Evolutionary conservation across 2,888 invertebrate genomes (phyloP).

Genomic region (Hydrotaea diabolus): DNA sequence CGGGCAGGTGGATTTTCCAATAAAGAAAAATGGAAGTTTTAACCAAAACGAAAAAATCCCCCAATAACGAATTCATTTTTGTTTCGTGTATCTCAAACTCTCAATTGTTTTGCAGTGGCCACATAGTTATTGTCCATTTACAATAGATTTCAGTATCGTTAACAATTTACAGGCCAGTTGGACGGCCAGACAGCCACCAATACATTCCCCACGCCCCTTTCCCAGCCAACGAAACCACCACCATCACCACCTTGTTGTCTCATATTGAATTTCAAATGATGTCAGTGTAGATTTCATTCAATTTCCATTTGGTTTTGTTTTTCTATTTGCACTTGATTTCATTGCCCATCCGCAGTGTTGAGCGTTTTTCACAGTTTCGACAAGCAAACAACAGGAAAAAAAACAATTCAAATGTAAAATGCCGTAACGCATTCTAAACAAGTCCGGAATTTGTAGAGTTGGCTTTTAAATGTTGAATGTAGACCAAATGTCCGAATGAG

Average conservation of each 20-base stretch:
- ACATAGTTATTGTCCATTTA: conserved; percentile 5
- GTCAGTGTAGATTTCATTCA: conserved; percentile 45
- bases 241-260: background rate
- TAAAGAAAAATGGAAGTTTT: no score
- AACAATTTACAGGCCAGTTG: conserved; percentile 4
- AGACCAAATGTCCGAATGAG: no score
- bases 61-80: background rate
- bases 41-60: background rate
- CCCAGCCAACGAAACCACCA: background rate
- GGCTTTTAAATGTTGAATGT: background rate
- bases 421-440: conserved; percentile 29
- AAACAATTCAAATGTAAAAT: conserved; percentile 28
- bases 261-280: conserved; percentile 51
- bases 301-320: conserved; percentile 13
- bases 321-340: background rate
- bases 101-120: no score
- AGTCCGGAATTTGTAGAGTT: background rate
- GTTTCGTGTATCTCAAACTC: no score
- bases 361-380: conserved; percentile 11
- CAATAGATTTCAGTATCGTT: conserved; percentile 28
- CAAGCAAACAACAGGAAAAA: no score
- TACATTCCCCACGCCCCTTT: background rate
- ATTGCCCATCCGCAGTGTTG: background rate
- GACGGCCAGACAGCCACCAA: background rate
- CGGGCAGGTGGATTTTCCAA: no score